Conservation (phyloP, 2,888 invertebrate genomes). For the Thyatira batis region DNA sequence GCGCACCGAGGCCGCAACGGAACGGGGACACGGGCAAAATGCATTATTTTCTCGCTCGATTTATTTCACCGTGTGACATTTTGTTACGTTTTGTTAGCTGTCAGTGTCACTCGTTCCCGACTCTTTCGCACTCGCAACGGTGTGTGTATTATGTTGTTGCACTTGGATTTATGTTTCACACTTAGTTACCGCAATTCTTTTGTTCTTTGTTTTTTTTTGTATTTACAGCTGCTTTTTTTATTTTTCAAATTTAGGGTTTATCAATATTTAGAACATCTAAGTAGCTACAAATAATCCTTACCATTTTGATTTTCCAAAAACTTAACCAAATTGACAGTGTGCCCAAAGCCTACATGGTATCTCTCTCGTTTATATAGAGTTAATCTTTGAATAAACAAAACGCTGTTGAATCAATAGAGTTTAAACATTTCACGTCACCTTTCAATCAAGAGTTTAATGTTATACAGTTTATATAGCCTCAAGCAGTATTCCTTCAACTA, state of each 20-base stretch:
- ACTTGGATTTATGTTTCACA: slow-evolving; percentile 30
- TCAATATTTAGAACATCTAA: too few relatives aligned
- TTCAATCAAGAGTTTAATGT: slow-evolving; percentile 12
- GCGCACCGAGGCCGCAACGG: slow-evolving; percentile 47
- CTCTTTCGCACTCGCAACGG: slow-evolving; percentile 51
- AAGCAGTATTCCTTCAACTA: slow-evolving; percentile 4
- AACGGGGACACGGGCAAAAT: slow-evolving; percentile 67
- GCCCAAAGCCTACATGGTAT: neutral
- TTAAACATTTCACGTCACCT: slow-evolving; percentile 13
- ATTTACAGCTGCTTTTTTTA: neutral
- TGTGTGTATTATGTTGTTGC: slow-evolving; percentile 30
- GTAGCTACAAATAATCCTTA: too few relatives aligned
- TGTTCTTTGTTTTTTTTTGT: neutral
- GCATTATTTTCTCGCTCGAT: slow-evolving; percentile 75
- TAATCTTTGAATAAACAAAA: neutral
- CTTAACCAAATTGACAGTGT: too few relatives aligned
- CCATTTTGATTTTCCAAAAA: too few relatives aligned
- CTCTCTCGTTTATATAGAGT: neutral
- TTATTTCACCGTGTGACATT: slow-evolving; percentile 67
- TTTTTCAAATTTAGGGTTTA: too few relatives aligned
- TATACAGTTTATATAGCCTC: slow-evolving; percentile 13
- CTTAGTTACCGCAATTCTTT: neutral
- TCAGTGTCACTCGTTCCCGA: slow-evolving; percentile 32
- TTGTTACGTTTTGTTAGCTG: slow-evolving; percentile 74
- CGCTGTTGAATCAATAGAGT: slow-evolving; percentile 14